Base-by-base conservation (phyloP, 2,888 invertebrate genomes). In the Philonicus albiceps region DNA sequence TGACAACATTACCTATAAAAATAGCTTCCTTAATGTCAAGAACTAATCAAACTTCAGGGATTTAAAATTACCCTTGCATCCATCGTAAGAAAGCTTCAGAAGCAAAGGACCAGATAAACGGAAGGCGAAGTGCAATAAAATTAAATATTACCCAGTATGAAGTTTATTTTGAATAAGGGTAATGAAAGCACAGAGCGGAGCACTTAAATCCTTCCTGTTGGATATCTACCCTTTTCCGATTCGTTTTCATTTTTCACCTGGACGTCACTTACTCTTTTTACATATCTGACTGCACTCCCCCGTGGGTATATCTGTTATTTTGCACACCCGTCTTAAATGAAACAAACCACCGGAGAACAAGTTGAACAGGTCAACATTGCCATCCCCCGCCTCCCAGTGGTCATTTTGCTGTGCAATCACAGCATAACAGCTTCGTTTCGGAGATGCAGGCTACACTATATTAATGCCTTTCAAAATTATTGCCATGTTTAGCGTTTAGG, bases 201-300 rank as follows among this genome's bases (percentile, higher is more conserved):
- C 37, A 31, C 40, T 84, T 73, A 84, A 73, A 73, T 84, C 73
- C 72, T 73, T 27, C 40, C 72, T 40, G n/a, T 84, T 30, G 37
- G 30, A 19, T 31, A 19, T 11, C 40, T 72, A 40, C 73, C 22
- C 30, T 43, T 84, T 55, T 72, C 27, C 11, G 16, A 40, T n/a
- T 73, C 30, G 73, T 73, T 84, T 84, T 84, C 40, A 84, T 84
- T 84, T 84, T 84, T 84, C 84, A 84, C n/a, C 31, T 43, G 16
- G 40, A 84, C 84, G 84, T 84, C 84, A 84, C 84, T 84, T 30
- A 84, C 84, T 84, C 84, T 84, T 84, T 84, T 84, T 84, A 84
- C 84, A 84, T 73, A 73, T 55, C 40, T 34, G n/a, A 30, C 64
- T 16, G 83, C 72, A 27, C 37, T 2, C 6, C 73, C 84, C 40